Evolutionary conservation across 2,888 invertebrate genomes (phyloP).

Genomic region (Tetropium fuscum): DNA sequence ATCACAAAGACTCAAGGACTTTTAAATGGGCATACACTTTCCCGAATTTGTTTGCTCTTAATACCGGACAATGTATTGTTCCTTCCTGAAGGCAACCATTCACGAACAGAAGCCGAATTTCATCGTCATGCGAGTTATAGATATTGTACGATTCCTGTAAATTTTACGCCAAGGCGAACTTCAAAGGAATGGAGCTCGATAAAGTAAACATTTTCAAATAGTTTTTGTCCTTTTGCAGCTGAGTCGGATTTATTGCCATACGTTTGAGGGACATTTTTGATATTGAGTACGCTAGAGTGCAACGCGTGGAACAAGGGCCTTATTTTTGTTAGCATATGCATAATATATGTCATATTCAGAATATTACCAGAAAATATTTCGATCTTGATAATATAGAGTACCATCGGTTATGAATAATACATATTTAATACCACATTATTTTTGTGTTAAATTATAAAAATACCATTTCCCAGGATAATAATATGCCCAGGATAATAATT

Average conservation of each 20-base stretch:
- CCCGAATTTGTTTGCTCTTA: background rate
- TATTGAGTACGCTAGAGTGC: background rate
- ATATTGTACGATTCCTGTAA: slow-evolving; percentile 8
- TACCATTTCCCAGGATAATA: too few species aligned
- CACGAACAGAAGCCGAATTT: slow-evolving; percentile 10
- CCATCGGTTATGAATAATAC: too few species aligned
- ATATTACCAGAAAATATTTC: too few species aligned
- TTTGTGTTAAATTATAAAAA: too few species aligned
- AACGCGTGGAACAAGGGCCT: background rate
- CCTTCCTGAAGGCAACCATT: slow-evolving; percentile 8
- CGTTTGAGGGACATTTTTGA: slow-evolving; percentile 5
- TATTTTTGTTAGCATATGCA: background rate
- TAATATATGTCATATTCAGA: too few species aligned
- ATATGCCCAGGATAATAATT: too few species aligned
- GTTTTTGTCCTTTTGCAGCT: slow-evolving; percentile 11
- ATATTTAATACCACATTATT: too few species aligned
- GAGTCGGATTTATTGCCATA: slow-evolving; percentile 20
- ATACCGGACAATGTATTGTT: slow-evolving; percentile 6
- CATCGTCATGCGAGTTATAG: slow-evolving; percentile 12
- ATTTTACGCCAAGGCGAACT: slow-evolving; percentile 23
- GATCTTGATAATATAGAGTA: too few species aligned
- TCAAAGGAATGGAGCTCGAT: slow-evolving; percentile 20
- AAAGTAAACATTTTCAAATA: slow-evolving; percentile 22
- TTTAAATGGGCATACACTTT: background rate
- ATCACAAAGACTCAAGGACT: slow-evolving; percentile 10